Base-by-base conservation (phyloP, 2,113 vertebrate species). In the Pelobates fuscus region DNA sequence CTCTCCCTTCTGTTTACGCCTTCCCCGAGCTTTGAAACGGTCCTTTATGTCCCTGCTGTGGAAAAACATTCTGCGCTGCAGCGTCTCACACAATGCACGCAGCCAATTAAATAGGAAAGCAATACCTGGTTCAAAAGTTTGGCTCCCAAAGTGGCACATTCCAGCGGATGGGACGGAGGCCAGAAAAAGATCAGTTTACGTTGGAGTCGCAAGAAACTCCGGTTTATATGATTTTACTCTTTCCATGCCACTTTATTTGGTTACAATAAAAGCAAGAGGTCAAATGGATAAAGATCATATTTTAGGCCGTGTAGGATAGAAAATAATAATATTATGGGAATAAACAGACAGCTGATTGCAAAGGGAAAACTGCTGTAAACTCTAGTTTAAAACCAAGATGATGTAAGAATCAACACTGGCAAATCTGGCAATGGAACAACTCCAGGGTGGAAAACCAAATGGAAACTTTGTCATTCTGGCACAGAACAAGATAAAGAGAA, bases 11-110 rank as follows among this genome's bases (percentile, higher is more conserved):
- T 67, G 64, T 77, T 77, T 68, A 60, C 64, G 64, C 73, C 65
- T 68, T 68, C 67, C 73, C 41, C 29, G 65, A 37, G 73, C 73
- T 77, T 67, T 77, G 73, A 77, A 77, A 77, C 43, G 65, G 64
- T 68, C 73, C 73, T 77, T 77, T 77, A 77, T 77, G 65, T 68
- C 73, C 57, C 41, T 44, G 60, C 73, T 67, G 73, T 77, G 73
- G 73, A 68, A 77, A 77, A 77, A 77, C 73, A 77, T 63, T 49
- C 65, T 15, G 73, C 20, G 65, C 64, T 41, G 46, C 73, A 61
- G 73, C 73, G 52, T 61, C 55, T 49, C 65, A 60, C 73, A 77
- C 73, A 77, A 77, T 67, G 73, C 61, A 52, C 62, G 55, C 73
- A 61, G 73, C 73, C 64, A 77, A 77, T 77, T 77, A 67, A 60